Percentiles rank a stretch among this genome's conserved stretches.
Conservation (phyloP, 2,113 vertebrate genomes). For the Centropus unirufus region DNA sequence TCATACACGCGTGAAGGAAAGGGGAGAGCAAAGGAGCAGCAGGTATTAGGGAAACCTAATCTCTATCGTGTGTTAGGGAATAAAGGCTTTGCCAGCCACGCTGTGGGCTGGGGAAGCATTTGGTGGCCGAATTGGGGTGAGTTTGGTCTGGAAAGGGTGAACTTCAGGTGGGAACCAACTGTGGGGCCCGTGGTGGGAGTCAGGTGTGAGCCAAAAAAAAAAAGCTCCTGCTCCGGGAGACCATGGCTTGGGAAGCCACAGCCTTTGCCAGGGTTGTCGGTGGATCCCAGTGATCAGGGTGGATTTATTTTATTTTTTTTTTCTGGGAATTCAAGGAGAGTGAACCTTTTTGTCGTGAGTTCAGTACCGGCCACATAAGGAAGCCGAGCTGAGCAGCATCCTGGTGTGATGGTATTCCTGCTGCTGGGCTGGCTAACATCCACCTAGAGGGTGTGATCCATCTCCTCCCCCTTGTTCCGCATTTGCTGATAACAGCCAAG, state of each 20-base stretch:
- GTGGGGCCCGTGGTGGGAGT: neutral
- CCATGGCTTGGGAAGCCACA: neutral
- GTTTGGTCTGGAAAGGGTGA: neutral
- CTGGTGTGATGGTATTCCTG: neutral
- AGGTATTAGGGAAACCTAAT: neutral
- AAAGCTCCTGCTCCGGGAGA: neutral
- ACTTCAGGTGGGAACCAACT: neutral
- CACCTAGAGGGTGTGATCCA: neutral
- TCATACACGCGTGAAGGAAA: neutral
- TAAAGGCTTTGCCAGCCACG: neutral
- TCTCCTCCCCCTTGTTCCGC: neutral
- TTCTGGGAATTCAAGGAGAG: neutral
- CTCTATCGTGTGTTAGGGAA: neutral
- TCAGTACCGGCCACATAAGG: accelerated
- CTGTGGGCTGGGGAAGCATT: neutral
- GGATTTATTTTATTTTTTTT: neutral
- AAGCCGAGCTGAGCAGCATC: accelerated
- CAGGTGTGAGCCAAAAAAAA: neutral
- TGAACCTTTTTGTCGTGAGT: neutral
- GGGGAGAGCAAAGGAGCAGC: neutral
- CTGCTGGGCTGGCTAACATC: neutral
- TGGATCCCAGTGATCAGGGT: neutral
- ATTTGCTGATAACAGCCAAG: neutral
- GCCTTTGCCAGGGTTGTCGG: neutral
- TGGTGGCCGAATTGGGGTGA: neutral